phyloP scores from a whole-genome alignment of 2,797 vertebrate genomes.

The Neomorphus geoffroyi region DNA sequence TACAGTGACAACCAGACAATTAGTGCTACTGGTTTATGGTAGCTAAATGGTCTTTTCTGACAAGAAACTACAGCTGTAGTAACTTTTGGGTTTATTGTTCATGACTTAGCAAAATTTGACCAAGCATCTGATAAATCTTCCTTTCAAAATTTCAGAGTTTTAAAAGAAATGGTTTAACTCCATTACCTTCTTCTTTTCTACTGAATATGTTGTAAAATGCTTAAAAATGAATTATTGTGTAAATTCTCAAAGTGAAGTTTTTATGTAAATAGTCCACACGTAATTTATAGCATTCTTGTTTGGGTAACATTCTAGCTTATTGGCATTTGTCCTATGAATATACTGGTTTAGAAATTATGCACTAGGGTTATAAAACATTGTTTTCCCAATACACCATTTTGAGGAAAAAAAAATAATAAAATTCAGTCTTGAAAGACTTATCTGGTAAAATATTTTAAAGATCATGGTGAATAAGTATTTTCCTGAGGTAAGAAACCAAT shows the following conservation, averaged over 20 bases:
- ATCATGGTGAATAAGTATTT: background rate
- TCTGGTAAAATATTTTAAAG: slow-evolving; percentile 53
- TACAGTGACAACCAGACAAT: background rate
- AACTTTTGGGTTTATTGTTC: slow-evolving; percentile 26
- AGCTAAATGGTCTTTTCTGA: background rate
- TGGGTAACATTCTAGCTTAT: slow-evolving; percentile 64
- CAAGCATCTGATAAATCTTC: background rate
- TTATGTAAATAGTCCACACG: slow-evolving; percentile 65
- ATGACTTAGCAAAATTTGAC: background rate
- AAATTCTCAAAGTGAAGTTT: slow-evolving; percentile 63
- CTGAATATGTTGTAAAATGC: slow-evolving; percentile 54
- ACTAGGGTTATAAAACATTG: slow-evolving; percentile 60
- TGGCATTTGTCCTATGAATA: slow-evolving; percentile 76
- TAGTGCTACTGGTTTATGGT: background rate
- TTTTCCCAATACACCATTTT: slow-evolving; percentile 53
- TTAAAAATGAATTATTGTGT: slow-evolving; percentile 65
- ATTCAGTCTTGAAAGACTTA: slow-evolving; percentile 19
- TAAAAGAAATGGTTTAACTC: slow-evolving; percentile 15
- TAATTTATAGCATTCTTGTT: slow-evolving; percentile 74
- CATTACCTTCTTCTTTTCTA: slow-evolving; percentile 30
- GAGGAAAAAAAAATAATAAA: background rate
- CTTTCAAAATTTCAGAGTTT: background rate
- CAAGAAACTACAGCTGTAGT: background rate
- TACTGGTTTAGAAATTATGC: slow-evolving; percentile 70
- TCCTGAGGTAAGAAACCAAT: background rate